Conservation (phyloP, 2,888 invertebrate species). For the Molorchus minor region DNA sequence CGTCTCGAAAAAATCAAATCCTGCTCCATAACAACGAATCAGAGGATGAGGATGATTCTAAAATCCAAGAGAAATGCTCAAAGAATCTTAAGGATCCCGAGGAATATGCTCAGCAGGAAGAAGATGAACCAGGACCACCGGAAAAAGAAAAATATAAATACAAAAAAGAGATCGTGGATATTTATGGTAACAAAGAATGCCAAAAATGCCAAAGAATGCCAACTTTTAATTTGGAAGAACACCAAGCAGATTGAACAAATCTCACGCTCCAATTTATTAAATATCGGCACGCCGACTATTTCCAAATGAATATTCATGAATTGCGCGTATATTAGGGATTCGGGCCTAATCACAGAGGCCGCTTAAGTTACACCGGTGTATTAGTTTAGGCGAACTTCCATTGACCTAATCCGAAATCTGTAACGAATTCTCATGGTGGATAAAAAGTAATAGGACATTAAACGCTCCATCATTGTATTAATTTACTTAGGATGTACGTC, state of each 20-base stretch:
- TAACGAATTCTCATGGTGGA: conserved; percentile 23
- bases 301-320: conserved; percentile 3
- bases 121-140: too few relatives aligned
- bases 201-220: too few relatives aligned
- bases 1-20: too few relatives aligned
- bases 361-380: conserved; percentile 5
- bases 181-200: too few relatives aligned
- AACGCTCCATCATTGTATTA: conserved; percentile 60
- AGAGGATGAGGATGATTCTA: too few relatives aligned
- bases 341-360: conserved; percentile 5
- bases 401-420: conserved; percentile 18
- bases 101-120: too few relatives aligned
- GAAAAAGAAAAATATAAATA: too few relatives aligned
- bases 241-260: not conserved
- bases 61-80: too few relatives aligned
- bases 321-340: not conserved
- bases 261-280: not conserved
- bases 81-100: too few relatives aligned
- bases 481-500: conserved; percentile 53
- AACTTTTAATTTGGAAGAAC: too few relatives aligned
- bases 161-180: too few relatives aligned
- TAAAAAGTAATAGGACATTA: conserved; percentile 42
- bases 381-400: conserved; percentile 3
- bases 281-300: not conserved
- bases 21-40: too few relatives aligned